Percentiles rank a stretch among this genome's conserved stretches.
Evolutionary conservation across 2,113 vertebrate species (phyloP).

Genomic region (Balaenoptera acutorostrata): DNA sequence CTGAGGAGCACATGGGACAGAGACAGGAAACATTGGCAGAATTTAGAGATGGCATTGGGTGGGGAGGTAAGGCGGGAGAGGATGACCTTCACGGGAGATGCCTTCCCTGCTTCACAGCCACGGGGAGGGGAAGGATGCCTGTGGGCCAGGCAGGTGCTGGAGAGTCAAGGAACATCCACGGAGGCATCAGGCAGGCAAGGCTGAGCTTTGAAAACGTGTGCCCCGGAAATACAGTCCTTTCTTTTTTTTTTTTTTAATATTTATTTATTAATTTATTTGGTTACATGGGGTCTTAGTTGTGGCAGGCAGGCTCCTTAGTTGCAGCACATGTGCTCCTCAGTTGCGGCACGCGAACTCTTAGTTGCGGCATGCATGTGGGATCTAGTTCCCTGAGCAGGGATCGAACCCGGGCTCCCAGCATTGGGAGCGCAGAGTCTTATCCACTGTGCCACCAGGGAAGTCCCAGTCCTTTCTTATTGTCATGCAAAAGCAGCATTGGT

Average conservation of each 20-base stretch:
- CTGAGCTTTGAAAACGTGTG: accelerated
- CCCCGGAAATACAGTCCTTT: neutral
- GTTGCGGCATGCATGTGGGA: too few relatives aligned
- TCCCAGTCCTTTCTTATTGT: too few relatives aligned
- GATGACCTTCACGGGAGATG: neutral
- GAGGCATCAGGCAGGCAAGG: accelerated
- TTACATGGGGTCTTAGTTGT: too few relatives aligned
- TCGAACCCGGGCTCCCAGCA: too few relatives aligned
- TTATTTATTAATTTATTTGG: too few relatives aligned
- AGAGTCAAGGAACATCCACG: accelerated
- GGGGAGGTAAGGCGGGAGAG: neutral
- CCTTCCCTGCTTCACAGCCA: neutral
- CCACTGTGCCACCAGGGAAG: too few relatives aligned
- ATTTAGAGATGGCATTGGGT: accelerated
- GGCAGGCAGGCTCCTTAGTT: too few relatives aligned
- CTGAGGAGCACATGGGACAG: neutral
- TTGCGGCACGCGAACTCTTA: too few relatives aligned
- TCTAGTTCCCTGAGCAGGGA: too few relatives aligned
- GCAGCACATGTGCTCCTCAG: too few relatives aligned
- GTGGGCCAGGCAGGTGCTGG: accelerated
- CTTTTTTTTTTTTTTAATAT: too few relatives aligned
- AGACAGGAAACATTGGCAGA: neutral
- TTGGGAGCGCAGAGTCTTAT: too few relatives aligned
- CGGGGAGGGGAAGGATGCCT: neutral
- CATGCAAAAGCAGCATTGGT: accelerated